phyloP scores from a whole-genome alignment of 2,888 invertebrate genomes.

The Dastarcus helophoroides region DNA sequence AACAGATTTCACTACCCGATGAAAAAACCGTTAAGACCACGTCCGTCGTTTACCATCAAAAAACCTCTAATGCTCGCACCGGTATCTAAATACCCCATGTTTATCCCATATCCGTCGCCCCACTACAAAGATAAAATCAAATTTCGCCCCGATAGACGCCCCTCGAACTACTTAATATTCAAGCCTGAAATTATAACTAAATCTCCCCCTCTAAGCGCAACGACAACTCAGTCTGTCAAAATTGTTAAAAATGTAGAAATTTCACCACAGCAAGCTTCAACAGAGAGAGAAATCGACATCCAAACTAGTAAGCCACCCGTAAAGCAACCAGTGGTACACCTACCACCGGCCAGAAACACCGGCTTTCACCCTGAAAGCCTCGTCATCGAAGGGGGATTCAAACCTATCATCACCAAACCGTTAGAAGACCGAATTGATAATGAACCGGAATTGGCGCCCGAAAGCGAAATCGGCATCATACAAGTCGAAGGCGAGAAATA shows the following conservation, averaged over 20 bases:
- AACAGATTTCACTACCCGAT: no score
- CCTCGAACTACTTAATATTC: conserved; percentile 3
- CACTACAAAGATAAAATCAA: no score
- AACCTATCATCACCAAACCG: conserved; percentile 55
- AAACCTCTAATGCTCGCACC: no score
- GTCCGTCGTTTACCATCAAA: no score
- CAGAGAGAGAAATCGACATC: conserved; percentile 26
- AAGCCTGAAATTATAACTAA: conserved; percentile 2
- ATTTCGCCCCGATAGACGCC: conserved; percentile 2
- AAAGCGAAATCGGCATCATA: conserved; percentile 40
- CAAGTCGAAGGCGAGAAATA: conserved; percentile 39
- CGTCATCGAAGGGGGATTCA: conserved; percentile 74
- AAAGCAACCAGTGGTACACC: conserved; percentile 7
- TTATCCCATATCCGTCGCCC: no score
- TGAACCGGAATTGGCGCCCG: no score
- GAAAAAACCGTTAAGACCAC: no score
- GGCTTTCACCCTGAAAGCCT: conserved; percentile 73
- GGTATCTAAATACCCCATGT: no score
- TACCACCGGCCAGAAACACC: conserved; percentile 51
- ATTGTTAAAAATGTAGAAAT: conserved; percentile 25
- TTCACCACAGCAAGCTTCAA: conserved; percentile 30
- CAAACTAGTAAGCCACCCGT: conserved; percentile 16
- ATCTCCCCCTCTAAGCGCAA: conserved; percentile 1
- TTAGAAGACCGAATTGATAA: conserved; percentile 42
- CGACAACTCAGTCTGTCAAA: conserved; percentile 1